Percentiles rank a stretch among this genome's conserved stretches.
These are phyloP conservation scores for Caenorhabditis brenneri DNA, from an alignment of 1,140 invertebrate species.

Conservation along the genomic window DNA sequence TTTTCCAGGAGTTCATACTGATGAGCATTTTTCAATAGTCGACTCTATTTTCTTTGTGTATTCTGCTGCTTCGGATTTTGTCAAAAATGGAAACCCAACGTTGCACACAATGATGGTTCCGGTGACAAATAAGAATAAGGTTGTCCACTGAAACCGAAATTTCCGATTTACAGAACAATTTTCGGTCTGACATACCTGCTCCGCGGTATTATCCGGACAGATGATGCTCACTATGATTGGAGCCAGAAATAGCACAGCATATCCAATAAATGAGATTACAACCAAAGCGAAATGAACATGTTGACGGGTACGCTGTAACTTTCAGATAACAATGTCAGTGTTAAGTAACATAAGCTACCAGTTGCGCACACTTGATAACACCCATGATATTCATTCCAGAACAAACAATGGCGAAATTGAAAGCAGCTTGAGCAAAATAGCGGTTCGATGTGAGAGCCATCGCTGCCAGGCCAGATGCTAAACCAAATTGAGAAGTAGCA, in stretches of 20 bases:
- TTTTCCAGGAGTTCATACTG: no score
- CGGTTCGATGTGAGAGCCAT: conserved; percentile 48
- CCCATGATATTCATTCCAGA: conserved; percentile 56
- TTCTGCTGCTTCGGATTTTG: neutral
- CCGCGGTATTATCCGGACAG: neutral
- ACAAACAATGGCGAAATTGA: conserved; percentile 52
- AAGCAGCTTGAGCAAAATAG: conserved; percentile 48
- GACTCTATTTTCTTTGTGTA: neutral
- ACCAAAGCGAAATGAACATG: conserved; percentile 53
- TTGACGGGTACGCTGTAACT: conserved; percentile 60
- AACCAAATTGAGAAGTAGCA: conserved; percentile 47
- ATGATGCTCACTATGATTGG: neutral
- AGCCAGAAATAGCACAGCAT: no score
- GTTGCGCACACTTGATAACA: conserved; percentile 53
- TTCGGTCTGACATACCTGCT: neutral
- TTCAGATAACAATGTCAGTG: neutral
- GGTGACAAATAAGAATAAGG: no score
- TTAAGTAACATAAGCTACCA: conserved; percentile 46
- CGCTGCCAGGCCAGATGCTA: conserved; percentile 52
- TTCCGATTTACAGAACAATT: neutral
- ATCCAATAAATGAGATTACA: no score
- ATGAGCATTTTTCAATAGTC: no score
- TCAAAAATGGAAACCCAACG: no score
- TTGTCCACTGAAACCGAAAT: neutral
- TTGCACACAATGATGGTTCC: no score